These are phyloP conservation scores for Poicephalus gulielmi DNA, from an alignment of 2,113 vertebrate genomes.

Conservation along the genomic window DNA sequence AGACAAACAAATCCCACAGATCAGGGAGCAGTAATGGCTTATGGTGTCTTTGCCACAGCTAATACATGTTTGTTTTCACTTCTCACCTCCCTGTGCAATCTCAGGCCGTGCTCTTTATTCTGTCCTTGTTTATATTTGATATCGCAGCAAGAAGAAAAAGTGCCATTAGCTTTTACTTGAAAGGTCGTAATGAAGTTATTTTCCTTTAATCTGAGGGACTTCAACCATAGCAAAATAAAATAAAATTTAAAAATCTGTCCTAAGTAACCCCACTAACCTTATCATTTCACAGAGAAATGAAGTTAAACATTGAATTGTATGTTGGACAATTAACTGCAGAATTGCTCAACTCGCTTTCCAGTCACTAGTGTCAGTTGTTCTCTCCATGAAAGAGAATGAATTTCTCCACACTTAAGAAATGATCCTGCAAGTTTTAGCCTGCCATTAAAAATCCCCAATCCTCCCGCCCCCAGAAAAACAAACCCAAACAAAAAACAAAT, in stretches of 20 bases:
- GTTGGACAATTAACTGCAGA: neutral
- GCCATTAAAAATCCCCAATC: neutral
- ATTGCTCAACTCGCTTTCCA: neutral
- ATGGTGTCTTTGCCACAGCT: neutral
- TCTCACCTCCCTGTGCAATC: neutral
- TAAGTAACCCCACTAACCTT: constrained; percentile 13
- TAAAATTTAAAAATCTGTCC: constrained; percentile 37
- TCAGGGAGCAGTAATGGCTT: neutral
- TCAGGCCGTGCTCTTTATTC: neutral
- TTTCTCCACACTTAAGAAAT: neutral
- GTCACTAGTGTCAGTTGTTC: neutral
- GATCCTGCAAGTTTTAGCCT: neutral
- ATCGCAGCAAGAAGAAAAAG: neutral
- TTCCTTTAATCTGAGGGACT: constrained; percentile 1
- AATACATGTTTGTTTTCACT: neutral
- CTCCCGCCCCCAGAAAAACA: neutral
- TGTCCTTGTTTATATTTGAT: constrained; percentile 12
- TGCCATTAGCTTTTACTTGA: constrained; percentile 55
- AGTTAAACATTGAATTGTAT: neutral
- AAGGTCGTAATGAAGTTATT: constrained; percentile 30
- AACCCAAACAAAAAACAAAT: neutral
- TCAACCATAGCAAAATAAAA: constrained; percentile 25
- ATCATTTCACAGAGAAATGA: neutral
- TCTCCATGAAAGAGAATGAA: neutral
- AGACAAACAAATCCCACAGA: accelerated